Evolutionary conservation across 2,888 invertebrate genomes (phyloP), one percentile per base, ranked within the genome.

Genomic region (Ochropacha duplaris): DNA sequence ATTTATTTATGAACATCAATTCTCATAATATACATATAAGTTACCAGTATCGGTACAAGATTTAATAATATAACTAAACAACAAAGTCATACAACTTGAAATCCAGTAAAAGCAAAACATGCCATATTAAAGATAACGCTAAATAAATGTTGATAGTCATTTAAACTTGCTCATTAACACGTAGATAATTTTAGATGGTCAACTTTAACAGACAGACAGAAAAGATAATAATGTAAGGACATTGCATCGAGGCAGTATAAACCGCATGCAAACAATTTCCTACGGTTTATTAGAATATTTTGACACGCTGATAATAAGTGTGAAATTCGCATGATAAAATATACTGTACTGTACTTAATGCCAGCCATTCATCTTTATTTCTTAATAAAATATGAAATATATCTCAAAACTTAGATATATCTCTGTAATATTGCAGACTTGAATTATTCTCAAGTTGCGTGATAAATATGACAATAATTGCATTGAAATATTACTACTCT

Each of bases 381-480:
- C 19, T 31, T 34, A 52, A 31, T 52, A 34, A 52, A 19, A 22
- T 11, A 31, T 31, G 31, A 52, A 52, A 52, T 52, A 52, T 12
- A 12, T 52, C 19, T 19, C 14, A 24, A 26, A 28, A 31, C 51
- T 16, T 22, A 1, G 5, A 39, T n/a, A 19, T 44, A 44, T 44
- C 39, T 39, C 19, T 19, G 31, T 22, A 52, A 52, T 54, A 54
- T 55, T 14, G n/a, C 52, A 22, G 16, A 28, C 26, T 50, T 59
- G 56, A 59, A 56, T 59, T 59, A 59, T 59, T 50, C 49, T 34
- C 34, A 39, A 54, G 24, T 44, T 44, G 22, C 39, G 34, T 62
- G 66, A 71, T 74, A 73, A 69, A 67, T 68, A 67, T 57, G 62
- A 59, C 69, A 69, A 66, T 70, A 71, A 74, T 65, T 60, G 60